Conservation (phyloP, 2,888 invertebrate species). For the Amphiduros pacificus region DNA sequence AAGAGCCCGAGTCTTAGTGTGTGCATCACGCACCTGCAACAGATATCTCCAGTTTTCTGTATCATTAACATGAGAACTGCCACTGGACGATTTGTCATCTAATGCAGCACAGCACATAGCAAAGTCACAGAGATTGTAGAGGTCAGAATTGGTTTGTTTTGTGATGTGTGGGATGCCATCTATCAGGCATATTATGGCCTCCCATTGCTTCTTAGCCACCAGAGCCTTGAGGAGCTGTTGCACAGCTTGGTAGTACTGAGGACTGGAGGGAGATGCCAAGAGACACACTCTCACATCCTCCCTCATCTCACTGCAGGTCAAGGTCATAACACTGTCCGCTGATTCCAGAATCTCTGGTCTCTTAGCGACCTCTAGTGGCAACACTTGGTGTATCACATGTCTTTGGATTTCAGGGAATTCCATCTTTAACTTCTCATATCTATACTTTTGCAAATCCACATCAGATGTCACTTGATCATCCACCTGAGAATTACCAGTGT, state of each 20-base stretch:
- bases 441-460: constrained; percentile 49
- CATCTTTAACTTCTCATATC: constrained; percentile 45
- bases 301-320: constrained; percentile 15
- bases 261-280: constrained; percentile 43
- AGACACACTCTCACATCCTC: constrained; percentile 45
- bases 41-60: constrained; percentile 9
- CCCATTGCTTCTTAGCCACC: constrained; percentile 40
- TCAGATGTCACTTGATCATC: no score
- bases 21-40: constrained; percentile 24
- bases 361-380: constrained; percentile 3
- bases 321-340: not conserved
- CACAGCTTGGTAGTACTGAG: constrained; percentile 37
- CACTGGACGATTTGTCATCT: constrained; percentile 1
- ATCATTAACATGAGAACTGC: not conserved
- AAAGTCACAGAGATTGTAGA: constrained; percentile 43
- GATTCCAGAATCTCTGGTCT: not conserved
- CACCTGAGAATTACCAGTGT: not conserved
- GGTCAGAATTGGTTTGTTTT: constrained; percentile 29
- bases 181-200: constrained; percentile 37
- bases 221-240: constrained; percentile 39
- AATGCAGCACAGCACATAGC: constrained; percentile 36
- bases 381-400: constrained; percentile 32
- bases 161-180: constrained; percentile 39
- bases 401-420: constrained; percentile 47
- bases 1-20: constrained; percentile 38